Evolutionary conservation across 2,797 vertebrate genomes (phyloP), one percentile per base, ranked within the genome.

Genomic region (Sebastiscus tertius): DNA sequence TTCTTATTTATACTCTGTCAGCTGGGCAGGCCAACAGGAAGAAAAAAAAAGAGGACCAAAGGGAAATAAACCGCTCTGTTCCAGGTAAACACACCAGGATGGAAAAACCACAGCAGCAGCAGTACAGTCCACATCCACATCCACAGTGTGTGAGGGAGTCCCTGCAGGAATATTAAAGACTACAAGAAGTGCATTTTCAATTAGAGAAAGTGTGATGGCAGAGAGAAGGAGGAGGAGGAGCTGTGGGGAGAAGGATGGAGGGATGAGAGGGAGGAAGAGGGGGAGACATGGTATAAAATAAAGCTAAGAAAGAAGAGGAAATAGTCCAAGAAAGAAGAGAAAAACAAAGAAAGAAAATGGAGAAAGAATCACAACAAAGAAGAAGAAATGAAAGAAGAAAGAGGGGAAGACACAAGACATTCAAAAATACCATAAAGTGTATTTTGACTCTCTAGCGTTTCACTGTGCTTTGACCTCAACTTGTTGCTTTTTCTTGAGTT

Each of bases 21-120:
- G 80, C 52, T 74, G 75, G 49, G 31, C 6, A n/a, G 36, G 62
- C 74, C 80, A 85, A 64, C 63, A 84, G 72, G 59, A 62, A 11
- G 20, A 18, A 20, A 60, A 20, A 13, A 58, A 58, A 58, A 26
- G 49, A 26, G 46, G 13, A 58, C 12, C 29, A 52, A 36, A 66
- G 63, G 69, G 81, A 75, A 84, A 81, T 61, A 79, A 83, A 34
- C 59, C 34, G 65, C 42, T 72, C 77, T n/a, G 84, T 70, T 88
- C 80, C 90, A 88, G 83, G 89, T 89, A 84, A 88, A 90, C 71
- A 90, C 72, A 80, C 66, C 5, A 24, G 29, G 72, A 64, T 87
- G 86, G 87, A 90, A 89, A 90, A 84, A 76, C 18, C 54, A 61
- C 74, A 52, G 46, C n/a, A 42, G 39, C 39, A 14, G 39, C 14